Evolutionary conservation across 2,888 invertebrate genomes (phyloP).

Genomic region (Ectropis crepuscularia): DNA sequence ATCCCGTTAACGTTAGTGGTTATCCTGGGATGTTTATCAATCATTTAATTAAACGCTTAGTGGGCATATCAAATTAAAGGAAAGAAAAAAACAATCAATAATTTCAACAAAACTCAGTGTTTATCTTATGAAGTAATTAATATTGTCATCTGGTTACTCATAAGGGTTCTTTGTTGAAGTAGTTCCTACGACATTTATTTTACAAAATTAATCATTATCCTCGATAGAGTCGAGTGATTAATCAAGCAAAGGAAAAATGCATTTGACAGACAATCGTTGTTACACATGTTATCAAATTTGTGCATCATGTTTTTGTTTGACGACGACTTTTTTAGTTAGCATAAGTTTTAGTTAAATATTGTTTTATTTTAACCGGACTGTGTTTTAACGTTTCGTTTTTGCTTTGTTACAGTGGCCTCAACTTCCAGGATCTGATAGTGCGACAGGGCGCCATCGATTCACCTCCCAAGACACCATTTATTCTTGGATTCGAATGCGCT

Average conservation of each 20-base stretch:
- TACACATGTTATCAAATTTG: constrained; percentile 5
- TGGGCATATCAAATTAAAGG: too few relatives aligned
- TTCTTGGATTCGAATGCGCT: constrained; percentile 95
- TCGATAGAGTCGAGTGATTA: constrained; percentile 36
- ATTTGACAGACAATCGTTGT: constrained; percentile 7
- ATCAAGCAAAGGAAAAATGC: constrained; percentile 18
- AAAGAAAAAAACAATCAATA: too few relatives aligned
- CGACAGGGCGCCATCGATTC: constrained; percentile 94
- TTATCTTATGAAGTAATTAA: too few relatives aligned
- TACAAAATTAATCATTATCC: constrained; percentile 41
- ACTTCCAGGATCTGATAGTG: constrained; percentile 95
- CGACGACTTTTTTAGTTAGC: background rate
- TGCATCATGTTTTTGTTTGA: background rate
- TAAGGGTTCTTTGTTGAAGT: background rate
- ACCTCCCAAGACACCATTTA: constrained; percentile 95
- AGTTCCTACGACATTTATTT: constrained; percentile 18
- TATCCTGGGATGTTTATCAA: too few relatives aligned
- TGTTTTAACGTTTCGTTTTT: constrained; percentile 22
- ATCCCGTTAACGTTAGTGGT: too few relatives aligned
- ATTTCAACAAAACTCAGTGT: too few relatives aligned
- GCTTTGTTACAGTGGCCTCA: constrained; percentile 91
- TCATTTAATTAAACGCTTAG: too few relatives aligned
- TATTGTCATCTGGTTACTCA: too few relatives aligned
- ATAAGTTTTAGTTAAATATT: background rate
- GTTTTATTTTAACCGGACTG: too few relatives aligned